These are phyloP conservation scores for Tupaia chinensis DNA, from an alignment of 2,113 vertebrate species.

Conservation along the genomic window DNA sequence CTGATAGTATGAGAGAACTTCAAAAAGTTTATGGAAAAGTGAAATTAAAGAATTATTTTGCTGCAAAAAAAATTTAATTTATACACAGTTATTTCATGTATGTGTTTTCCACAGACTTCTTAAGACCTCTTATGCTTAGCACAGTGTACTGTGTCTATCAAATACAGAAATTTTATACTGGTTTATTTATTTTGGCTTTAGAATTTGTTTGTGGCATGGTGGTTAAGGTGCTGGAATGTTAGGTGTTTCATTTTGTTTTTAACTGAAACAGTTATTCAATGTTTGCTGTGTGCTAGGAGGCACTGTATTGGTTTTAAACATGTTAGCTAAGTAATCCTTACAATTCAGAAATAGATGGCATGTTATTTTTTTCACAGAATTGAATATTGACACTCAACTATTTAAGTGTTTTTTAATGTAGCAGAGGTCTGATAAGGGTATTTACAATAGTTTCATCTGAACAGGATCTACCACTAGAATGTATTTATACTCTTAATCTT, in stretches of 20 bases:
- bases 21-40: no score
- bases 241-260: conserved; percentile 43
- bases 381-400: not conserved
- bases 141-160: not conserved
- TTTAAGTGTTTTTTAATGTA: conserved; percentile 39
- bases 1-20: not conserved
- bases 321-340: conserved; percentile 28
- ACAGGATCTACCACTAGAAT: not conserved
- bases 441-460: conserved; percentile 7
- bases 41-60: no score
- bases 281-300: not conserved
- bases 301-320: conserved; percentile 51
- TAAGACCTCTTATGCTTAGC: not conserved
- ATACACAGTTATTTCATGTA: no score
- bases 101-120: not conserved
- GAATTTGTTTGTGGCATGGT: conserved; percentile 17
- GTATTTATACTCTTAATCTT: not conserved
- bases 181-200: conserved; percentile 35
- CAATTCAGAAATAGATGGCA: not conserved
- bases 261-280: conserved; percentile 39
- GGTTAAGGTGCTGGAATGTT: no score
- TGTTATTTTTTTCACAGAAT: conserved; percentile 36
- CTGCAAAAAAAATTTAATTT: no score
- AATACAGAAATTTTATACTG: conserved; percentile 22
- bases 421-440: conserved; percentile 7